Evolutionary conservation across 2,113 vertebrate genomes (phyloP), one percentile per base, ranked within the genome.

Genomic region (Papio anubis): DNA sequence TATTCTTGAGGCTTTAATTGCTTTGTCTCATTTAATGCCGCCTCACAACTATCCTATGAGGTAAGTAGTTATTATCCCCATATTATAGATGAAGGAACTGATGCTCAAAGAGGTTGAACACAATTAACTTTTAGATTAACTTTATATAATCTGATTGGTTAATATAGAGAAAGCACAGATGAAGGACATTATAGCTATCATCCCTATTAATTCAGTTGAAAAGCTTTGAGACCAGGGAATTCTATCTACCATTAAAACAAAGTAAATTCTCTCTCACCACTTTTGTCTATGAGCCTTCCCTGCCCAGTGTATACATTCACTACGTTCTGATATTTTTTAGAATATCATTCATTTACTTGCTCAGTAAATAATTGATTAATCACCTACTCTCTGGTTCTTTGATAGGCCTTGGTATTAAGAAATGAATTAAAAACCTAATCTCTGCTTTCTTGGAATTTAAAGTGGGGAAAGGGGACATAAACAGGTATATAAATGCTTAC

Each of bases 71-170:
- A 82, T 45, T 81, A 72, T 86, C 23, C 45, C 43, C 30, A 32
- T 38, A 38, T 73, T 75, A 73, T 25, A 81, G 55, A 66, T 80
- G 43, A 87, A 84, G 38, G 61, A 73, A 57, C 55, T 66, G 27
- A n/a, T 38, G 5, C 45, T 90, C 18, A 45, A 68, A 90, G 55
- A 86, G 38, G 2, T 38, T 57, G 48, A 90, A 93, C 45, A 82
- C 70, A 48, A 50, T 20, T 91, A 68, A 91, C 18, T 82, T 96
- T 94, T 76, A 94, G n/a, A 75, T 32, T 85, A 52, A 30, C 45
- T 87, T 66, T 9, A 76, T 87, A 59, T 72, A 79, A 57, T 81
- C 38, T 50, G 27, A 86, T 45, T 80, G 66, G 45, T 35, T 86
- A 81, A 57, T 55, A 55, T 2, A 45, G 38, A 81, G 66, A 76